Percentiles rank a stretch among this genome's conserved stretches.
Conservation (phyloP, 2,113 vertebrate genomes). For the Dipodomys stephensi region DNA sequence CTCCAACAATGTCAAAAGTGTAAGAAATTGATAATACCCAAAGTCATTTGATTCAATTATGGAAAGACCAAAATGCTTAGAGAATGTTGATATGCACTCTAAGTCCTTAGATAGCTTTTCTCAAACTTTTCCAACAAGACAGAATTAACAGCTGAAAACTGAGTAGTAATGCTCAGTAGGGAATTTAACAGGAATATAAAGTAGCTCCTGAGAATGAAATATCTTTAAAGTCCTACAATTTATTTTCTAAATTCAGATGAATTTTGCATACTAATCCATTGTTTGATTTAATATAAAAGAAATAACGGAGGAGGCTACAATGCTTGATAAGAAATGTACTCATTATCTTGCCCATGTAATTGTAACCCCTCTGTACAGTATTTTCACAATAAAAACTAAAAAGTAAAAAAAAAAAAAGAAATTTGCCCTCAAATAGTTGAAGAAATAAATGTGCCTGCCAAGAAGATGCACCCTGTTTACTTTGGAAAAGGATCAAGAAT, state of each 20-base stretch:
- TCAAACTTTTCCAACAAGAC: constrained; percentile 37
- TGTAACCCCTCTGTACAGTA: too few species aligned
- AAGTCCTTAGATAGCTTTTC: constrained; percentile 17
- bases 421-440: constrained; percentile 2
- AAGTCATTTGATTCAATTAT: not conserved
- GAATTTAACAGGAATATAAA: constrained; percentile 8
- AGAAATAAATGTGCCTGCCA: not conserved
- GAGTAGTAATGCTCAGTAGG: not conserved
- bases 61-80: constrained; percentile 39
- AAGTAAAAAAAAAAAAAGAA: constrained; percentile 41
- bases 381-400: too few species aligned
- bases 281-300: constrained; percentile 46
- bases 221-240: constrained; percentile 23
- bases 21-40: constrained; percentile 5
- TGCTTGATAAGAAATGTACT: too few species aligned
- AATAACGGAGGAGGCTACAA: not conserved
- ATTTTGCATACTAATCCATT: not conserved
- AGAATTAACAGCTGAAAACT: constrained; percentile 36
- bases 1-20: constrained; percentile 29
- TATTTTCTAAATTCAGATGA: constrained; percentile 42
- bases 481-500: constrained; percentile 51
- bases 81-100: constrained; percentile 16
- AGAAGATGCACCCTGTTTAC: constrained; percentile 41
- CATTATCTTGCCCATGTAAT: too few species aligned
- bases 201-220: not conserved